Conservation (phyloP, 2,888 invertebrate genomes). For the Phanerotoma sp. region DNA sequence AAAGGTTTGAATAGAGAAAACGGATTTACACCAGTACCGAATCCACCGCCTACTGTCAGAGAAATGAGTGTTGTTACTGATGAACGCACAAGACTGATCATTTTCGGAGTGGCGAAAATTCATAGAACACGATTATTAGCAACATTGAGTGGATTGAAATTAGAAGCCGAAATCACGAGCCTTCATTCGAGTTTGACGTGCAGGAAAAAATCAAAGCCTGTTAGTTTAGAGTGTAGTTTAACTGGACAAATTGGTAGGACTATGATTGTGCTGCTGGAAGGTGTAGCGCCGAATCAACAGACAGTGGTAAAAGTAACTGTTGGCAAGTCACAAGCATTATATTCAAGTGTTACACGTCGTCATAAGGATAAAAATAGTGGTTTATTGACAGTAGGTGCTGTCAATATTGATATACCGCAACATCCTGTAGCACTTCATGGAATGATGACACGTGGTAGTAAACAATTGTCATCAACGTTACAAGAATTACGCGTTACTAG, state of each 20-base stretch:
- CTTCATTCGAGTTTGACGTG: constrained; percentile 89
- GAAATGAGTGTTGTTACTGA: constrained; percentile 54
- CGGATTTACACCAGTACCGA: constrained; percentile 56
- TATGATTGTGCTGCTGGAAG: constrained; percentile 89
- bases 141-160: constrained; percentile 87
- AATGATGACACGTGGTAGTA: constrained; percentile 94
- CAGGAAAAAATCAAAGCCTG: constrained; percentile 77
- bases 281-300: constrained; percentile 86
- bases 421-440: constrained; percentile 98
- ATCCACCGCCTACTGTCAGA: constrained; percentile 44
- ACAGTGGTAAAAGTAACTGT: constrained; percentile 93
- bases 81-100: constrained; percentile 74
- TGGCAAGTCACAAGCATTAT: constrained; percentile 88
- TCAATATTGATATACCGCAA: constrained; percentile 95
- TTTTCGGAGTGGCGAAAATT: constrained; percentile 86
- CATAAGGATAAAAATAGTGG: constrained; percentile 79
- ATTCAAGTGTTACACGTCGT: constrained; percentile 78
- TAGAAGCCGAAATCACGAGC: constrained; percentile 92
- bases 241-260: constrained; percentile 90
- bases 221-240: constrained; percentile 74
- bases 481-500: constrained; percentile 86
- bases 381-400: constrained; percentile 82
- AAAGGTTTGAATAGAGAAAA: constrained; percentile 58
- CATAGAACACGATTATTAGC: constrained; percentile 84
- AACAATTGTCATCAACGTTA: constrained; percentile 88